Evolutionary conservation across 2,888 invertebrate species (phyloP).

Genomic region (Caenorhabditis imperialis): DNA sequence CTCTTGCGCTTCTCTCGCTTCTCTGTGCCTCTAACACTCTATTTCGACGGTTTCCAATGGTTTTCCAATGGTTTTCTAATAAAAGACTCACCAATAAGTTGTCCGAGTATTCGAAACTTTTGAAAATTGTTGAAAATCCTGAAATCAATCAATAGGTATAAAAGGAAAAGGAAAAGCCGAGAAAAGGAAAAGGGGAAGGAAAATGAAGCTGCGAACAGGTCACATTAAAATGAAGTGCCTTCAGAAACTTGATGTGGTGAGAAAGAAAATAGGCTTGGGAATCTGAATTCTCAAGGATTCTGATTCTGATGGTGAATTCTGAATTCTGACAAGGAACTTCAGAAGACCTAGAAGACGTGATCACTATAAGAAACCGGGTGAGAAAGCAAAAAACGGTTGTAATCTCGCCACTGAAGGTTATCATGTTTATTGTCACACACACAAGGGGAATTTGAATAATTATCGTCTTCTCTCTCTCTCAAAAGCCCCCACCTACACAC

Average conservation of each 20-base stretch:
- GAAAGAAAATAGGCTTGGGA: conserved; percentile 25
- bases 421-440: conserved; percentile 21
- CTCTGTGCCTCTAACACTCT: too few species aligned
- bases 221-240: conserved; percentile 48
- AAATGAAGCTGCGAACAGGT: conserved; percentile 38
- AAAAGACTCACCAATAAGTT: not conserved
- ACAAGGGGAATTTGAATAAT: conserved; percentile 48
- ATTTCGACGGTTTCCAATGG: too few species aligned
- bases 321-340: too few species aligned
- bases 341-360: too few species aligned
- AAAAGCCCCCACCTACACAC: conserved; percentile 30
- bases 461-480: conserved; percentile 22
- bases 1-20: too few species aligned
- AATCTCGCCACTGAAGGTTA: too few species aligned
- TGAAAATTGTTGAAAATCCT: too few species aligned
- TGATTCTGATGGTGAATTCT: too few species aligned
- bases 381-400: not conserved
- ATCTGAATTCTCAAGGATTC: too few species aligned
- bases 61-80: too few species aligned
- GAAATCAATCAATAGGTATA: too few species aligned
- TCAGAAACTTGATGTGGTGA: conserved; percentile 8
- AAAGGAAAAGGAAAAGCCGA: conserved; percentile 26
- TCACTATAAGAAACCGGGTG: conserved; percentile 12
- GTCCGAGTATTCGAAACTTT: conserved; percentile 7
- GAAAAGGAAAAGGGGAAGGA: not conserved